Percentiles rank a stretch among this genome's conserved stretches.
Evolutionary conservation across 2,113 vertebrate genomes (phyloP).

Genomic region (Isichthys henryi): DNA sequence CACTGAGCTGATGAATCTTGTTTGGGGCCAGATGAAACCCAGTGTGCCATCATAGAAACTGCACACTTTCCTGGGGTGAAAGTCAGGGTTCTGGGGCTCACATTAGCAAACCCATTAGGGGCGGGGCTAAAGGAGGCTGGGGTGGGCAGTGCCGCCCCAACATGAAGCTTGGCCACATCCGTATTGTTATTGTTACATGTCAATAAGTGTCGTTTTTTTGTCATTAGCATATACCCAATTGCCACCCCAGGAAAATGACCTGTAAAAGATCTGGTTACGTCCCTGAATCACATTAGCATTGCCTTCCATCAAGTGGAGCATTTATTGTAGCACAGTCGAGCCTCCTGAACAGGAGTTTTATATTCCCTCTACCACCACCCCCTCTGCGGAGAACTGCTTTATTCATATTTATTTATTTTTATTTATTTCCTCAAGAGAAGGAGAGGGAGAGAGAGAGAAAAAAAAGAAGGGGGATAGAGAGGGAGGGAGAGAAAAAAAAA

Average conservation of each 20-base stretch:
- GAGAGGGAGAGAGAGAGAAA: no score
- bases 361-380: no score
- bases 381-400: no score
- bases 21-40: neutral
- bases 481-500: no score
- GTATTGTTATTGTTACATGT: neutral
- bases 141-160: neutral
- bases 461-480: no score
- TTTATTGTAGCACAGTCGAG: neutral
- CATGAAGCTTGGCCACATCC: neutral
- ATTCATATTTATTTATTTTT: no score
- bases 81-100: neutral
- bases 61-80: neutral
- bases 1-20: neutral
- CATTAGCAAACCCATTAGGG: neutral
- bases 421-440: no score
- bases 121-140: neutral
- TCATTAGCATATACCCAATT: neutral
- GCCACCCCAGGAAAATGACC: neutral
- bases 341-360: neutral
- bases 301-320: neutral
- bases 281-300: neutral
- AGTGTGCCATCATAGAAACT: neutral
- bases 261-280: neutral
- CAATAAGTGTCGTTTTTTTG: neutral